phyloP scores from a whole-genome alignment of 2,797 vertebrate species.

The Vipera ursinii region DNA sequence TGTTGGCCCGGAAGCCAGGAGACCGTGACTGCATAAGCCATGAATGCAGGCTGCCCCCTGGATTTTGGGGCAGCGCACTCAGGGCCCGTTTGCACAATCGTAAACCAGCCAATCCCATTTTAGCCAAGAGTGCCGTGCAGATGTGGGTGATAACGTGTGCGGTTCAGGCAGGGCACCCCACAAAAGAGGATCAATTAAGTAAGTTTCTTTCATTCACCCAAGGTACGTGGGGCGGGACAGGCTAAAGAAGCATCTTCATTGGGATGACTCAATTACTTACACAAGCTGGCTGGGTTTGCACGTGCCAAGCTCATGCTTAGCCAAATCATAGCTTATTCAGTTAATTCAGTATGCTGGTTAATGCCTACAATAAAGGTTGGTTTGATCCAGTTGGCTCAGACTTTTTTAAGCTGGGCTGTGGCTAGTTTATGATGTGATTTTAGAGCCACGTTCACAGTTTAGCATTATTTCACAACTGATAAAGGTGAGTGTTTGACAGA shows the following conservation, averaged over 20 bases:
- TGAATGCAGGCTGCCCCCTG: background rate
- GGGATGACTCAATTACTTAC: background rate
- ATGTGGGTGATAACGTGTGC: background rate
- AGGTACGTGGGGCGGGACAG: rapidly evolving
- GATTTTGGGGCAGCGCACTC: background rate
- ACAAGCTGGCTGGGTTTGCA: no score
- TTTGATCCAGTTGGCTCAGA: background rate
- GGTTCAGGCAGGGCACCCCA: background rate
- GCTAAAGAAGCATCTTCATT: background rate
- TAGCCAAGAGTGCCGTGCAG: background rate
- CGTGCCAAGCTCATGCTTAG: background rate
- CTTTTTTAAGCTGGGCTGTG: background rate
- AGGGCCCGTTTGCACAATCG: background rate
- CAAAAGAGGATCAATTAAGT: background rate
- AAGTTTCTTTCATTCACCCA: background rate
- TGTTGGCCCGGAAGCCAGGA: background rate
- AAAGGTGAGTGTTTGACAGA: background rate
- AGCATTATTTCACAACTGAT: background rate
- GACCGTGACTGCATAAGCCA: background rate
- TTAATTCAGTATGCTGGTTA: background rate
- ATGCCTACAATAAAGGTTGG: background rate
- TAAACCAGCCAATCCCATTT: background rate
- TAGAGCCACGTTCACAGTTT: background rate
- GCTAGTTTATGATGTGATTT: background rate
- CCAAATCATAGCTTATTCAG: background rate